A percentile compares a stretch with the other conserved stretches of the same genome.
Conservation (phyloP, 2,797 vertebrate genomes). For the Erpetoichthys calabaricus region DNA sequence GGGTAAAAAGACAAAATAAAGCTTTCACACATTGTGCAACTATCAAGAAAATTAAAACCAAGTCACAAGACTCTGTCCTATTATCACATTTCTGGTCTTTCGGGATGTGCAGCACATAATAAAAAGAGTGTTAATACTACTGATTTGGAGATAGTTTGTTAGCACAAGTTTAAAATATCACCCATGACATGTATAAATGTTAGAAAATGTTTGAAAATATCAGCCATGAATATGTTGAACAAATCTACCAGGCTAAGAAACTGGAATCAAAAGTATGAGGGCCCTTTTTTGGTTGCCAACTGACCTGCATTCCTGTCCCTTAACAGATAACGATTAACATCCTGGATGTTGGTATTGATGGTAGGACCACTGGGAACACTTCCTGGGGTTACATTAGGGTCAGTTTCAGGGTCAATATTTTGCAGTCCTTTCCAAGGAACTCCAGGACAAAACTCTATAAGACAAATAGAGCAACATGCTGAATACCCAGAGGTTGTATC, state of each 20-base stretch:
- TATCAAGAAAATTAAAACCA: slow-evolving; percentile 10
- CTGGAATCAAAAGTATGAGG: too few species aligned
- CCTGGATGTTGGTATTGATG: slow-evolving; percentile 95
- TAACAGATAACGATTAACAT: slow-evolving; percentile 93
- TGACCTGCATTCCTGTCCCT: slow-evolving; percentile 82
- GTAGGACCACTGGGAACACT: slow-evolving; percentile 90
- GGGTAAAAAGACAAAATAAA: too few species aligned
- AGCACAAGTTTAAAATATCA: too few species aligned
- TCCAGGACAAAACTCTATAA: slow-evolving; percentile 87
- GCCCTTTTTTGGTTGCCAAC: background rate
- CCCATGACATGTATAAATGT: too few species aligned
- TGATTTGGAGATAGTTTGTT: too few species aligned
- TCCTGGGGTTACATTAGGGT: slow-evolving; percentile 94
- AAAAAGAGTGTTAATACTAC: background rate
- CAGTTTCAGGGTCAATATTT: slow-evolving; percentile 94
- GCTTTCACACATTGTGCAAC: too few species aligned
- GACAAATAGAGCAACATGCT: background rate
- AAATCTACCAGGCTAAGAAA: too few species aligned
- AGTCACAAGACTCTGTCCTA: background rate
- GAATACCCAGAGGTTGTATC: too few species aligned
- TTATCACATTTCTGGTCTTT: background rate
- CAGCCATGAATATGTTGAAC: too few species aligned
- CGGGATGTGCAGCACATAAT: slow-evolving; percentile 5
- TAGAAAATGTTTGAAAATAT: too few species aligned
- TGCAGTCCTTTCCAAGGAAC: slow-evolving; percentile 98